A percentile compares a stretch with the other conserved stretches of the same genome.
Conservation (phyloP, 2,113 vertebrate species). For the Microcebus lehilahytsara region DNA sequence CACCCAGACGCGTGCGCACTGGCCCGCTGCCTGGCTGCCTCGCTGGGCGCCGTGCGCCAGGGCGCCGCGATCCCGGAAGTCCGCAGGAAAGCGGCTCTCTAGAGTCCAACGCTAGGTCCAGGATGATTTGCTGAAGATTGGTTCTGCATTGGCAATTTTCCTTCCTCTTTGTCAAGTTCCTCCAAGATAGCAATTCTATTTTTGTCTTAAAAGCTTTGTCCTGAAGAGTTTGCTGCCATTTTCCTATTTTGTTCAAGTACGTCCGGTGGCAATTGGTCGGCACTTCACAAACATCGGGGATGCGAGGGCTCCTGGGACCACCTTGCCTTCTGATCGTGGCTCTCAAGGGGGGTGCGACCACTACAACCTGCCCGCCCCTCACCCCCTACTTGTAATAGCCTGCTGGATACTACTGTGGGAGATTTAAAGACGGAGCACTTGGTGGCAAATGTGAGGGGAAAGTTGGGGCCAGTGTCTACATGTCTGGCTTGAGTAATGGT, state of each 20-base stretch:
- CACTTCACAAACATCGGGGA: slow-evolving; percentile 54
- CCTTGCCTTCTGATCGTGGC: too few species aligned
- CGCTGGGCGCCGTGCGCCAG: slow-evolving; percentile 88
- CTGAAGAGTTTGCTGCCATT: slow-evolving; percentile 86
- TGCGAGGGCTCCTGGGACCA: too few species aligned
- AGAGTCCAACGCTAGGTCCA: slow-evolving; percentile 92
- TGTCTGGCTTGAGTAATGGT: neutral
- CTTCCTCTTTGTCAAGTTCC: slow-evolving; percentile 97
- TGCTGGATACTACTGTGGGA: neutral
- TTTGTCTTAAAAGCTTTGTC: slow-evolving; percentile 93
- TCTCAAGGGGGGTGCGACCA: too few species aligned
- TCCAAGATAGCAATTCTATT: slow-evolving; percentile 96
- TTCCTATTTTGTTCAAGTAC: slow-evolving; percentile 68
- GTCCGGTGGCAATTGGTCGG: slow-evolving; percentile 47
- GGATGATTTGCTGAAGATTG: slow-evolving; percentile 93
- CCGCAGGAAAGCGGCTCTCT: slow-evolving; percentile 89
- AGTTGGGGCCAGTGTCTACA: neutral
- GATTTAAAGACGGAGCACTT: neutral
- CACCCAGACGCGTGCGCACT: slow-evolving; percentile 96
- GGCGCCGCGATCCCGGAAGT: slow-evolving; percentile 94
- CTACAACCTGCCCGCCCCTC: too few species aligned
- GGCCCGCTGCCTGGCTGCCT: slow-evolving; percentile 93
- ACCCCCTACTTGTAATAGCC: neutral
- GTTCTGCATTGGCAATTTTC: slow-evolving; percentile 93
- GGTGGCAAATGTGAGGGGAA: neutral